Conservation (phyloP, 2,797 vertebrate species). For the Sebastes diploproa region DNA sequence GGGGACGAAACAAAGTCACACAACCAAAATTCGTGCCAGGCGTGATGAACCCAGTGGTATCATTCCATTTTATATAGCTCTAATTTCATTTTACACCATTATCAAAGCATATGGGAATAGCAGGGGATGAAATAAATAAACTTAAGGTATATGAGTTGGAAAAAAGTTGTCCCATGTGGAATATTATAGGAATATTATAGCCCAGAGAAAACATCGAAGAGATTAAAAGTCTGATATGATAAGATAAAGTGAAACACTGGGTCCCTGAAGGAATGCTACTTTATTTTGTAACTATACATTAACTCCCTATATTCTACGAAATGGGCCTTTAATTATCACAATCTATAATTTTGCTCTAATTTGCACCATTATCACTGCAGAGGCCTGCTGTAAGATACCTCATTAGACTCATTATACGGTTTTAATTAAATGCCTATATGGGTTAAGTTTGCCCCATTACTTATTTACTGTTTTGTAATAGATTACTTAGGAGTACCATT, state of each 20-base stretch:
- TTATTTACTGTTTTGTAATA: slow-evolving; percentile 2
- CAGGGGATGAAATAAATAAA: neutral
- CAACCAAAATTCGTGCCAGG: slow-evolving; percentile 36
- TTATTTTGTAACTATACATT: neutral
- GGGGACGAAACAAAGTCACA: slow-evolving; percentile 60
- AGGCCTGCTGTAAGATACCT: neutral
- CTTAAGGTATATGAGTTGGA: neutral
- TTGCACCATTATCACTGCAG: neutral
- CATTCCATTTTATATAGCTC: neutral
- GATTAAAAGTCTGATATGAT: neutral
- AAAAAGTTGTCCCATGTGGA: neutral
- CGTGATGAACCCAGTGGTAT: neutral
- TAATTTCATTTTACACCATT: neutral
- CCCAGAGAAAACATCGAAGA: fast-evolving
- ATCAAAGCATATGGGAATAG: neutral
- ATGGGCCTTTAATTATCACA: neutral
- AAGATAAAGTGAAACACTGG: neutral
- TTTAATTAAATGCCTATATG: slow-evolving; percentile 28
- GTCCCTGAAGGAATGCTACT: neutral
- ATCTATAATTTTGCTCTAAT: neutral
- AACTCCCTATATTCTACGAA: neutral
- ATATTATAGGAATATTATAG: too few species aligned
- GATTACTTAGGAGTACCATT: slow-evolving; percentile 2
- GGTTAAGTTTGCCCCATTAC: neutral
- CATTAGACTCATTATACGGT: neutral